Conservation (phyloP, 2,888 invertebrate species). For the Tholera decimalis region DNA sequence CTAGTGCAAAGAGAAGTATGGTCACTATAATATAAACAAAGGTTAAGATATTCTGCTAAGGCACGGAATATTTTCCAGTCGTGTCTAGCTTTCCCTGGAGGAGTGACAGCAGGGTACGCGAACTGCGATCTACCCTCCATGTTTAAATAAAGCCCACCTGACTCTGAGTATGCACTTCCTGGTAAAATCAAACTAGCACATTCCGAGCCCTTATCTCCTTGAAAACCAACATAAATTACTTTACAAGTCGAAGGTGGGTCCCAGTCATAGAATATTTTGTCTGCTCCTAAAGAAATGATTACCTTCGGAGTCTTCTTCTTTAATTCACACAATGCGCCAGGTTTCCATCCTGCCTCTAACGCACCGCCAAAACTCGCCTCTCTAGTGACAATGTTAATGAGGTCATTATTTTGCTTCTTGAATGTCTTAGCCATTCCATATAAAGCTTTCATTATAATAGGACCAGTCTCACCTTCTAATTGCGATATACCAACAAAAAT, state of each 20-base stretch:
- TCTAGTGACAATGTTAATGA: conserved; percentile 97
- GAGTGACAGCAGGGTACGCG: conserved; percentile 96
- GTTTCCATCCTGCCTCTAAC: conserved; percentile 97
- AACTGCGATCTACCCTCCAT: conserved; percentile 98
- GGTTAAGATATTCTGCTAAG: conserved; percentile 79
- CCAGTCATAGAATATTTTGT: conserved; percentile 95
- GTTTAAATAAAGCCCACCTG: conserved; percentile 98
- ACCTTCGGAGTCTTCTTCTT: conserved; percentile 94
- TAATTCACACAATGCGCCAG: conserved; percentile 92
- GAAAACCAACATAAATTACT: conserved; percentile 97
- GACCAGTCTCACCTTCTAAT: conserved; percentile 66
- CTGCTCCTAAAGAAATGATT: conserved; percentile 97
- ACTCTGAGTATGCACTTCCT: conserved; percentile 99
- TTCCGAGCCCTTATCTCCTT: conserved; percentile 98
- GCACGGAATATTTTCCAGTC: conserved; percentile 98
- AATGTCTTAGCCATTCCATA: conserved; percentile 58
- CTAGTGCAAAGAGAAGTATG: conserved; percentile 72
- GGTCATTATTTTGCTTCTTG: conserved; percentile 74
- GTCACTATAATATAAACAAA: conserved; percentile 78
- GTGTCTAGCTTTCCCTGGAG: conserved; percentile 97
- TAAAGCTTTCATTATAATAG: conserved; percentile 71
- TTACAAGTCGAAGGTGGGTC: conserved; percentile 95
- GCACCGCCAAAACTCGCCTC: conserved; percentile 98
- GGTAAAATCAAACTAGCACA: conserved; percentile 98
- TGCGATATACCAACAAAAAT: conserved; percentile 83